A percentile compares a stretch with the other conserved stretches of the same genome.
These are phyloP conservation scores for Dendrolimus punctatus DNA, from an alignment of 1,140 invertebrate genomes.

Conservation along the genomic window DNA sequence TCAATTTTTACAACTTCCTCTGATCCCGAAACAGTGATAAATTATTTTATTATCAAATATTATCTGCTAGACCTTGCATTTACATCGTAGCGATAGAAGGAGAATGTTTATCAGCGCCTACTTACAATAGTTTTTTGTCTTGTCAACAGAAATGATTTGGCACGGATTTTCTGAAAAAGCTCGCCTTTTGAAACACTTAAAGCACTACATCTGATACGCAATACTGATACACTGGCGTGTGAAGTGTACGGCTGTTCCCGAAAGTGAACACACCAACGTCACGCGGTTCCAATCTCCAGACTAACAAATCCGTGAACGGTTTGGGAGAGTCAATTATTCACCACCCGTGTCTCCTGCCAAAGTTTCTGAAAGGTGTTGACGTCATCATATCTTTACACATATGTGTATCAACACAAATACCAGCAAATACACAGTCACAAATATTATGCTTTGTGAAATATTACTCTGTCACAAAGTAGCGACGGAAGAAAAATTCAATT, in stretches of 20 bases:
- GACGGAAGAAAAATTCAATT: slow-evolving; percentile 9
- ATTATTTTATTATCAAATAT: slow-evolving; percentile 4
- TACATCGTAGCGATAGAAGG: no score
- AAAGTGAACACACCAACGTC: slow-evolving; percentile 25
- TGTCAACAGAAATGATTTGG: no score
- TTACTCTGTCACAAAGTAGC: slow-evolving; percentile 11
- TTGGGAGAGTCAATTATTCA: slow-evolving; percentile 54
- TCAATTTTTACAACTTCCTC: slow-evolving; percentile 5
- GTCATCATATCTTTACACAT: slow-evolving; percentile 45
- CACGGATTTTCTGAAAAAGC: no score
- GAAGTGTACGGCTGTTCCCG: slow-evolving; percentile 11
- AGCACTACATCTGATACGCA: background rate
- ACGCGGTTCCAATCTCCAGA: slow-evolving; percentile 49
- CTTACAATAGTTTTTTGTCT: no score
- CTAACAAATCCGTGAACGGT: slow-evolving; percentile 54
- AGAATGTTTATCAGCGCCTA: no score
- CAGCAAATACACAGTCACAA: slow-evolving; percentile 19
- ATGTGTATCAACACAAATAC: slow-evolving; percentile 39
- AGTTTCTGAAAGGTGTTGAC: slow-evolving; percentile 56
- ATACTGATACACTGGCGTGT: slow-evolving; percentile 9
- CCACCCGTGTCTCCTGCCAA: slow-evolving; percentile 59
- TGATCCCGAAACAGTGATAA: background rate
- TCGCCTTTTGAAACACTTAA: no score
- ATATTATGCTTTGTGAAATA: slow-evolving; percentile 27
- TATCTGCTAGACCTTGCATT: no score